phyloP scores from a whole-genome alignment of 2,888 invertebrate genomes.

The Drosophila kuntzei region DNA sequence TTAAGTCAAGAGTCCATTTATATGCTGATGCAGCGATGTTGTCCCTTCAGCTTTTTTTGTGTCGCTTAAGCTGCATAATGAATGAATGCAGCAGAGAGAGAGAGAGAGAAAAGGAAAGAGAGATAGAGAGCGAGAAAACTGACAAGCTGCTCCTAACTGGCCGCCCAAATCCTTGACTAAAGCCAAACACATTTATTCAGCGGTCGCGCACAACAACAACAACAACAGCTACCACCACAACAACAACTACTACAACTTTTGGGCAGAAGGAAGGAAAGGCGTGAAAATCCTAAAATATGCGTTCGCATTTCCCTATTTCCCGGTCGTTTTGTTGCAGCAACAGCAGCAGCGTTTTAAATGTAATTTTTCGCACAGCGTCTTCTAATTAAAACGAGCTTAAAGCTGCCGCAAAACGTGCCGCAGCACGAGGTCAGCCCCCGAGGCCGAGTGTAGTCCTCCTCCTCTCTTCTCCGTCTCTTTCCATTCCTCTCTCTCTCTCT shows the following conservation, averaged over 20 bases:
- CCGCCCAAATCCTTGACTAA: constrained; percentile 75
- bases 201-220: constrained; percentile 47
- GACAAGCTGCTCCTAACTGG: constrained; percentile 62
- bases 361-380: constrained; percentile 77
- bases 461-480: not conserved
- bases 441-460: constrained; percentile 1
- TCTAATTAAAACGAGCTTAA: constrained; percentile 83
- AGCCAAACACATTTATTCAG: constrained; percentile 80
- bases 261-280: not conserved
- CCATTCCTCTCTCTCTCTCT: not conserved
- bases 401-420: constrained; percentile 63
- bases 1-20: constrained; percentile 44
- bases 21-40: constrained; percentile 45
- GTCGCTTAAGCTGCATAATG: constrained; percentile 79
- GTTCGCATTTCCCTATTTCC: constrained; percentile 55
- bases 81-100: constrained; percentile 71
- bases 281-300: constrained; percentile 79
- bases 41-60: constrained; percentile 17
- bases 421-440: constrained; percentile 59
- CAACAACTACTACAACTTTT: constrained; percentile 4
- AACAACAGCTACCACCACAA: constrained; percentile 13
- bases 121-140: constrained; percentile 9
- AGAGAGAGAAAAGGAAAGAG: not conserved
- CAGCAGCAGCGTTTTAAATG: constrained; percentile 67
- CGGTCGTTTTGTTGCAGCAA: constrained; percentile 40